These are phyloP conservation scores for Tipula confusa DNA, from an alignment of 2,888 invertebrate species.

Conservation along the genomic window DNA sequence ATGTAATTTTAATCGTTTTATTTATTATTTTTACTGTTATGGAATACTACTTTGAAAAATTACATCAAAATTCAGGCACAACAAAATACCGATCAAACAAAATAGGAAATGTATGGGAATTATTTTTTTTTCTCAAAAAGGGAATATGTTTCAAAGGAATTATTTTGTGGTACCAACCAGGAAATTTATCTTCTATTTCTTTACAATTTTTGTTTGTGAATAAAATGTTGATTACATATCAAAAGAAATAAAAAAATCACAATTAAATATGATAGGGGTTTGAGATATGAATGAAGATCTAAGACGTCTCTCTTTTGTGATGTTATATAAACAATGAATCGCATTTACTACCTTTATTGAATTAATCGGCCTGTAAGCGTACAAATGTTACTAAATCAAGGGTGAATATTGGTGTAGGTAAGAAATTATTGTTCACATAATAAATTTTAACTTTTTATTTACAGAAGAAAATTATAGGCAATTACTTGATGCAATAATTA, in stretches of 20 bases:
- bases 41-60: too few relatives aligned
- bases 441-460: too few relatives aligned
- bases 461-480: too few relatives aligned
- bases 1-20: neutral
- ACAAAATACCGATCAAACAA: too few relatives aligned
- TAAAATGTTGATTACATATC: neutral
- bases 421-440: too few relatives aligned
- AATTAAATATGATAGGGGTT: neutral
- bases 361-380: neutral
- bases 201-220: neutral
- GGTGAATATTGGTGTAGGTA: too few relatives aligned
- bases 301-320: neutral
- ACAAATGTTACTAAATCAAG: too few relatives aligned
- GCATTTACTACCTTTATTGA: neutral
- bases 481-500: too few relatives aligned
- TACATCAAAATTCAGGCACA: too few relatives aligned
- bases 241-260: neutral
- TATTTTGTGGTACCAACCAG: neutral
- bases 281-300: neutral
- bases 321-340: neutral
- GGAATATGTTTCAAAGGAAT: neutral
- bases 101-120: too few relatives aligned
- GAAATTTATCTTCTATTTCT: neutral
- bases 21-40: too few relatives aligned
- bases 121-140: neutral